phyloP scores from a whole-genome alignment of 2,113 vertebrate genomes.

The Pheucticus melanocephalus region DNA sequence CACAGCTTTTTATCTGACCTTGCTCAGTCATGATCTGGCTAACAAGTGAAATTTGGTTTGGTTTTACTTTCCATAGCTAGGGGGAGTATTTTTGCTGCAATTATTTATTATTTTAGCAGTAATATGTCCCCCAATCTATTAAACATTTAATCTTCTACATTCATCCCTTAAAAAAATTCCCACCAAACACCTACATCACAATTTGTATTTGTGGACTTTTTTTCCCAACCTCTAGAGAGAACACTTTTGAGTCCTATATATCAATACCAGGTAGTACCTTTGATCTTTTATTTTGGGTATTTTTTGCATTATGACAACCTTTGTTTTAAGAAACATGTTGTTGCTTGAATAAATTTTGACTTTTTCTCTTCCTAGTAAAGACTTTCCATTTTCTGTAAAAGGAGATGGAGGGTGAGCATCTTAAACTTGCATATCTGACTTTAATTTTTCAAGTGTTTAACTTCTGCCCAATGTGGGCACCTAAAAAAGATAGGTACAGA shows the following conservation, averaged over 20 bases:
- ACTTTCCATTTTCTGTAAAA: background rate
- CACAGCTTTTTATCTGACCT: background rate
- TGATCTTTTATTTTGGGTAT: background rate
- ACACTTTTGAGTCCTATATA: background rate
- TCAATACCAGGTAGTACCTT: background rate
- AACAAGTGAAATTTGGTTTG: background rate
- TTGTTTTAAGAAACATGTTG: background rate
- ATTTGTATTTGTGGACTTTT: background rate
- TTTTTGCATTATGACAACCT: background rate
- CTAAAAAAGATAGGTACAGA: background rate
- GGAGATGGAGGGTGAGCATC: background rate
- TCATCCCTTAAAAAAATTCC: background rate
- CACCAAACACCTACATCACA: background rate
- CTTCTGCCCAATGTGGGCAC: background rate
- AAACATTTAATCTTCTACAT: background rate
- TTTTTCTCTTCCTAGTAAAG: background rate
- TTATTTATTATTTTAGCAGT: background rate
- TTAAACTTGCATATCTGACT: background rate
- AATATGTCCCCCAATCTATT: background rate
- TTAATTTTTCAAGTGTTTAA: background rate
- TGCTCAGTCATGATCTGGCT: background rate
- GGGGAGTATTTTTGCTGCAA: background rate
- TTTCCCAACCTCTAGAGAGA: background rate
- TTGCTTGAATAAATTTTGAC: background rate
- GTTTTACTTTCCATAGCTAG: background rate